Conservation (phyloP, 2,888 invertebrate genomes). For the Cosmorhoe ocellata region DNA sequence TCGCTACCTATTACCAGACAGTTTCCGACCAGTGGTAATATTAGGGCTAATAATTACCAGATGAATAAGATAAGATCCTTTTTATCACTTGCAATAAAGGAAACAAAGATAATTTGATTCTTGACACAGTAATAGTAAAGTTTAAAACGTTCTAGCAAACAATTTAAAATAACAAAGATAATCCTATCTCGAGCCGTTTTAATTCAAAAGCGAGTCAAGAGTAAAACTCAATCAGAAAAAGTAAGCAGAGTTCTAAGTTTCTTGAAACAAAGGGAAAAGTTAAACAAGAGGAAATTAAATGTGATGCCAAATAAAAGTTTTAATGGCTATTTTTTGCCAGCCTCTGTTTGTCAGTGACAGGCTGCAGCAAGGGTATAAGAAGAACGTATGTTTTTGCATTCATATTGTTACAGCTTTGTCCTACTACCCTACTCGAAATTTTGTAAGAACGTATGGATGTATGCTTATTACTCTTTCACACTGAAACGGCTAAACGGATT, state of each 20-base stretch:
- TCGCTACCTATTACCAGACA: too few species aligned
- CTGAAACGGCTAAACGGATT: too few species aligned
- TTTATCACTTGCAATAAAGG: background rate
- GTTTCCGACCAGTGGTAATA: too few species aligned
- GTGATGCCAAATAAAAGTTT: slow-evolving; percentile 49
- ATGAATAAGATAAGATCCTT: background rate
- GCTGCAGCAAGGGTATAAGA: slow-evolving; percentile 5
- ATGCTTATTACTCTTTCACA: too few species aligned
- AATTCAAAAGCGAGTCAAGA: slow-evolving; percentile 38
- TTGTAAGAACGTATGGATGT: too few species aligned
- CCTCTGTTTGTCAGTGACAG: slow-evolving; percentile 15
- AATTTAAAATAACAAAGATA: slow-evolving; percentile 14
- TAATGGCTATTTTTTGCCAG: slow-evolving; percentile 39
- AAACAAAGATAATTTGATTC: slow-evolving; percentile 1
- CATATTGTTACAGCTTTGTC: too few species aligned
- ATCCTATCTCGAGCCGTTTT: slow-evolving; percentile 31
- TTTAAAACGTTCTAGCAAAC: slow-evolving; percentile 2
- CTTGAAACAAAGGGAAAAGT: slow-evolving; percentile 58
- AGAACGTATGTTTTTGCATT: slow-evolving; percentile 8
- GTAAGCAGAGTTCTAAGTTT: slow-evolving; percentile 54
- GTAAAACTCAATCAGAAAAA: slow-evolving; percentile 49
- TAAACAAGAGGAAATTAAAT: slow-evolving; percentile 53
- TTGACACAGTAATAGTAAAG: background rate
- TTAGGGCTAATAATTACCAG: too few species aligned
- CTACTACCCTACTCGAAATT: too few species aligned